phyloP scores from a whole-genome alignment of 2,888 invertebrate species.

The Drosophila paramelanica region DNA sequence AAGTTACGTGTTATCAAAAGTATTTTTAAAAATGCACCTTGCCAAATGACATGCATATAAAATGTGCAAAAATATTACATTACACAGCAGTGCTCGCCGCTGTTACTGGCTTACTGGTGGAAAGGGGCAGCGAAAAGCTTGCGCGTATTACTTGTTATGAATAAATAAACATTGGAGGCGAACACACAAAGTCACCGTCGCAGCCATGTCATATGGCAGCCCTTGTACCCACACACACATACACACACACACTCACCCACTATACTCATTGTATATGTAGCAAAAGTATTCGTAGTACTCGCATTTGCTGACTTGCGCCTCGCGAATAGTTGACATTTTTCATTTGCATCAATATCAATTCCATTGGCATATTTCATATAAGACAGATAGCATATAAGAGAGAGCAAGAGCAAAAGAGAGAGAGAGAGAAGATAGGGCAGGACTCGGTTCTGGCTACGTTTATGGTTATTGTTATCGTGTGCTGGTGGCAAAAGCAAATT shows the following conservation, averaged over 20 bases:
- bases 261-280: not conserved
- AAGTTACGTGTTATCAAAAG: constrained; percentile 38
- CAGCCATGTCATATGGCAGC: not conserved
- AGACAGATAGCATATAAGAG: constrained; percentile 1
- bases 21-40: constrained; percentile 68
- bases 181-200: constrained; percentile 23
- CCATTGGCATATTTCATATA: constrained; percentile 59
- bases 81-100: constrained; percentile 23
- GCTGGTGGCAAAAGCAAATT: constrained; percentile 49
- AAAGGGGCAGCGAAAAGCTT: constrained; percentile 6
- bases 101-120: too few relatives aligned
- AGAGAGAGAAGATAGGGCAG: not conserved
- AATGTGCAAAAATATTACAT: constrained; percentile 71
- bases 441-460: constrained; percentile 32
- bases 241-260: not conserved
- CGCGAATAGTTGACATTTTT: constrained; percentile 78
- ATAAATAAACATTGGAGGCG: constrained; percentile 68
- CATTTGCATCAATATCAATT: constrained; percentile 77
- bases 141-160: constrained; percentile 72
- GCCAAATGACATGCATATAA: constrained; percentile 73
- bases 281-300: constrained; percentile 6
- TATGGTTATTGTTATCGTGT: constrained; percentile 65
- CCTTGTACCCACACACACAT: not conserved
- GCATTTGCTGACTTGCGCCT: constrained; percentile 24
- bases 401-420: too few relatives aligned